Conservation (phyloP, 2,113 vertebrate genomes). For the Sminthopsis crassicaudata region DNA sequence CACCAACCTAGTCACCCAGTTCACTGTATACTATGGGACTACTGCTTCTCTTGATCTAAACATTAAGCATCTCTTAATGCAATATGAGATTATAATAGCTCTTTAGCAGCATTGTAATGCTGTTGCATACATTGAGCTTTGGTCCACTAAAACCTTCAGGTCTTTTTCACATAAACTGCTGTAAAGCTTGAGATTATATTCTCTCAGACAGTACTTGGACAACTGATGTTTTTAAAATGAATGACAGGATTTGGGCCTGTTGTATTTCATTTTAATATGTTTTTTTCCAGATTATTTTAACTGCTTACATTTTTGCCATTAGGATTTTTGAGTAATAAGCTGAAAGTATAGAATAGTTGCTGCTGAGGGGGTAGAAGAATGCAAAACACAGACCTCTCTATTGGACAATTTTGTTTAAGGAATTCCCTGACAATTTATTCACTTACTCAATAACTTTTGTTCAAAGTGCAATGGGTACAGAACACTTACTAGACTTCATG, state of each 20-base stretch:
- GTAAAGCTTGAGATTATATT: not conserved
- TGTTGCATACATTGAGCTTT: not conserved
- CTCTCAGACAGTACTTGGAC: not conserved
- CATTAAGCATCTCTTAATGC: not conserved
- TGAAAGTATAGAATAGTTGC: not conserved
- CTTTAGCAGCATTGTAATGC: not conserved
- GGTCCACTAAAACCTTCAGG: not conserved
- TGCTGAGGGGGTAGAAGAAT: not conserved
- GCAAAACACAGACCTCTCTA: not conserved
- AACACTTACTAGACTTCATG: not conserved
- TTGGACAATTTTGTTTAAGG: not conserved
- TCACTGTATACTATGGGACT: not conserved
- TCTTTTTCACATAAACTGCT: not conserved
- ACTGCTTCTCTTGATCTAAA: not conserved
- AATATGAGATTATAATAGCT: not conserved
- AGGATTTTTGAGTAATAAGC: not conserved
- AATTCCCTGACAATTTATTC: not conserved
- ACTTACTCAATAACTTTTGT: not conserved
- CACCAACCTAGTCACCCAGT: not conserved
- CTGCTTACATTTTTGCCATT: not conserved
- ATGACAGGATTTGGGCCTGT: not conserved
- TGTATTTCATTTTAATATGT: not conserved
- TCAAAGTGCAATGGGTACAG: not conserved
- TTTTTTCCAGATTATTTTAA: slow-evolving; percentile 12
- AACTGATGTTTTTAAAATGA: not conserved